Evolutionary conservation across 1,140 invertebrate genomes (phyloP).

Genomic region (Trachymyrmex septentrionalis): DNA sequence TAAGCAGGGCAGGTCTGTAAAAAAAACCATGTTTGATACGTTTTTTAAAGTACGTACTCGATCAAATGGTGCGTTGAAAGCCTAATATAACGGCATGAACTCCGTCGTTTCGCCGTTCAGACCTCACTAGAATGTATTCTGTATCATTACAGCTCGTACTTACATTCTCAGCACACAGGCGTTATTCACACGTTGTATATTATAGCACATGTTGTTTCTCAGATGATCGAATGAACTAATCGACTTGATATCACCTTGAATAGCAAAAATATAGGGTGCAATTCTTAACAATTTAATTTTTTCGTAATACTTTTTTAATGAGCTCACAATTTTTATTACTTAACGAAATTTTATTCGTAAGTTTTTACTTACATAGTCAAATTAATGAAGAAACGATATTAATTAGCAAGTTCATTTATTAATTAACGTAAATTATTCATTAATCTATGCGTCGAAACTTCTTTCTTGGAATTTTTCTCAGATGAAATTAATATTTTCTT

Average conservation of each 20-base stretch:
- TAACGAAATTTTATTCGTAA: background rate
- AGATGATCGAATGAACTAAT: constrained; percentile 11
- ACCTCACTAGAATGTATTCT: constrained; percentile 36
- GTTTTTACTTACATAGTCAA: background rate
- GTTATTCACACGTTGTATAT: background rate
- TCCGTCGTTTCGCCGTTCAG: constrained; percentile 19
- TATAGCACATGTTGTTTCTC: background rate
- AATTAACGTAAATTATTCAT: background rate
- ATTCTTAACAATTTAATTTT: background rate
- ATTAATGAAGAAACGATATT: constrained; percentile 9
- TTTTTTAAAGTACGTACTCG: constrained; percentile 67
- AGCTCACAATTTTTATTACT: background rate
- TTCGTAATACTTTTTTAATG: background rate
- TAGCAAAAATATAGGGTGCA: background rate
- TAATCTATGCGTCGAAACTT: background rate
- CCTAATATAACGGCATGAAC: constrained; percentile 66
- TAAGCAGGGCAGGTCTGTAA: constrained; percentile 41
- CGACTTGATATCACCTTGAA: background rate
- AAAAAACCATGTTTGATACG: constrained; percentile 72
- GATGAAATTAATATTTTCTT: background rate
- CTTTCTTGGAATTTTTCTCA: background rate
- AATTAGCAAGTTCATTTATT: background rate
- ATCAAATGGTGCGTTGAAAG: constrained; percentile 58
- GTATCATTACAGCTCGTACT: constrained; percentile 45
- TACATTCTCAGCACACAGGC: constrained; percentile 7